A percentile compares a stretch with the other conserved stretches of the same genome.
phyloP scores from a whole-genome alignment of 2,113 vertebrate genomes.

The Halichoeres trimaculatus region DNA sequence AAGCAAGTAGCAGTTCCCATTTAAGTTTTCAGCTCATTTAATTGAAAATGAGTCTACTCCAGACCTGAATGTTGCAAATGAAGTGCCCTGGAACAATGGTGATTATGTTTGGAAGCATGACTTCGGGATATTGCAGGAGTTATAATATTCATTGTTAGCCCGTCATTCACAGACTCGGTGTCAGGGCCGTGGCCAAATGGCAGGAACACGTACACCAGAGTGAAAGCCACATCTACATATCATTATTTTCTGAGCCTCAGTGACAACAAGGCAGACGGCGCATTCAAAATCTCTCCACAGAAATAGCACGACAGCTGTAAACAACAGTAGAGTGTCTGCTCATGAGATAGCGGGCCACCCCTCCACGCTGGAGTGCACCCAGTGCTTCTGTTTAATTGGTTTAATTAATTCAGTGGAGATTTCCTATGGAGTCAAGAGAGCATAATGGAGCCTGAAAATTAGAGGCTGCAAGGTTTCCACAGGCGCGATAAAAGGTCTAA shows the following conservation, averaged over 20 bases:
- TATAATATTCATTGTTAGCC: slow-evolving; percentile 28
- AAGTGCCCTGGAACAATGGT: slow-evolving; percentile 46
- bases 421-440: slow-evolving; percentile 68
- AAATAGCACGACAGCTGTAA: slow-evolving; percentile 54
- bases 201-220: slow-evolving; percentile 1
- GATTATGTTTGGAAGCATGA: slow-evolving; percentile 31
- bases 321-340: slow-evolving; percentile 53
- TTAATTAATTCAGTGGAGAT: slow-evolving; percentile 72
- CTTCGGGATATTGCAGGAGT: slow-evolving; percentile 1
- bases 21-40: slow-evolving; percentile 38
- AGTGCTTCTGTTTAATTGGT: slow-evolving; percentile 66
- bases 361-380: slow-evolving; percentile 51
- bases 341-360: slow-evolving; percentile 26
- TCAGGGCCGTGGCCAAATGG: slow-evolving; percentile 20
- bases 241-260: too few species aligned
- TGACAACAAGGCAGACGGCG: slow-evolving; percentile 14
- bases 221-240: too few species aligned
- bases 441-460: slow-evolving; percentile 65
- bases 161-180: slow-evolving; percentile 24
- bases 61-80: slow-evolving; percentile 20
- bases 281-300: slow-evolving; percentile 35
- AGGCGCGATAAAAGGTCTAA: slow-evolving; percentile 56
- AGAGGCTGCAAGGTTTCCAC: slow-evolving; percentile 55
- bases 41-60: slow-evolving; percentile 30
- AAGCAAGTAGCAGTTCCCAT: slow-evolving; percentile 6